A percentile compares a stretch with the other conserved stretches of the same genome.
phyloP scores from a whole-genome alignment of 1,140 invertebrate genomes.

The Caenorhabditis brenneri region DNA sequence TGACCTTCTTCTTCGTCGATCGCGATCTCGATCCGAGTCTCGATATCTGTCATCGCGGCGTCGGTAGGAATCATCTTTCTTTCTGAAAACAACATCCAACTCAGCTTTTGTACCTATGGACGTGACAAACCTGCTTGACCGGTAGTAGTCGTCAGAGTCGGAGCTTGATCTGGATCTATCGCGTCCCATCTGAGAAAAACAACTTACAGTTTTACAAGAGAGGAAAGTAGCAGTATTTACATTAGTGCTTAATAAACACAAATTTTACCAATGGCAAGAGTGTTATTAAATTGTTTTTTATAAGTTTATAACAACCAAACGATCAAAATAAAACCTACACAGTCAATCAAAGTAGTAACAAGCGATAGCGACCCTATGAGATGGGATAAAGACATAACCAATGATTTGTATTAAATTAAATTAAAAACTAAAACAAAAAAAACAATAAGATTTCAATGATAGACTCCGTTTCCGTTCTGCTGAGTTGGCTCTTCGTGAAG shows the following conservation, averaged over 20 bases:
- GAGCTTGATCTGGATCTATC: conserved; percentile 10
- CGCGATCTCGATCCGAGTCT: not conserved
- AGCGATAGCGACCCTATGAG: not conserved
- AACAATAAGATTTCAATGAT: not conserved
- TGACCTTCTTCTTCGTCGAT: conserved; percentile 21
- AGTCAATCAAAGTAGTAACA: not conserved
- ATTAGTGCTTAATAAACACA: too few relatives aligned
- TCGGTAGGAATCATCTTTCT: not conserved
- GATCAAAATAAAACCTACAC: not conserved
- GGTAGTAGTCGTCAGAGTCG: conserved; percentile 4
- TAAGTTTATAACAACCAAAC: not conserved
- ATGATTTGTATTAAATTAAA: not conserved
- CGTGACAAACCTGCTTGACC: not conserved
- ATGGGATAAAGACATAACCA: not conserved
- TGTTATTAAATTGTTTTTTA: not conserved
- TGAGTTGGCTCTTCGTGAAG: not conserved
- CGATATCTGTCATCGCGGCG: conserved; percentile 17
- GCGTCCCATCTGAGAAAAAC: not conserved
- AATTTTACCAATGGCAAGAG: too few relatives aligned
- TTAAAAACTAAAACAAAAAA: not conserved
- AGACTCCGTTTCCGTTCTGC: conserved; percentile 33
- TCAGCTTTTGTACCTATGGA: not conserved
- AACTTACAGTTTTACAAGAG: not conserved
- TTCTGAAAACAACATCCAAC: not conserved
- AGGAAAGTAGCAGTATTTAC: too few relatives aligned